Evolutionary conservation across 2,888 invertebrate species (phyloP).

Genomic region (Sympetrum striolatum): DNA sequence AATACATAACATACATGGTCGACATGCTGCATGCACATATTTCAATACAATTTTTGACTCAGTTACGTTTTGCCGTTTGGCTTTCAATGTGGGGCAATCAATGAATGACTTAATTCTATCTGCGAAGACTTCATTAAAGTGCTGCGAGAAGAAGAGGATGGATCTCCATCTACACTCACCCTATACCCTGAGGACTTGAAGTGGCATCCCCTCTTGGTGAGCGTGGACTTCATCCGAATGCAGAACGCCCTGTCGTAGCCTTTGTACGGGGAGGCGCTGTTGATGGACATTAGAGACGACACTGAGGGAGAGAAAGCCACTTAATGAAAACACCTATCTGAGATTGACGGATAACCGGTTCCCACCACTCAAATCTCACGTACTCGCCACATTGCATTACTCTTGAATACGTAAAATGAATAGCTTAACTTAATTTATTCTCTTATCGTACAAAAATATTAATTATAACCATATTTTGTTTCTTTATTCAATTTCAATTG

Average conservation of each 20-base stretch:
- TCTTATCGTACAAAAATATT: too few species aligned
- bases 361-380: neutral
- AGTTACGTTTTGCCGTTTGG: neutral
- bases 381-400: too few species aligned
- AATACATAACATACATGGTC: neutral
- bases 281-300: conserved; percentile 82
- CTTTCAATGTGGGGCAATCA: neutral
- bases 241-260: conserved; percentile 93
- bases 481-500: too few species aligned
- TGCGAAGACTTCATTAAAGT: neutral
- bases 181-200: conserved; percentile 95
- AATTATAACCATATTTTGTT: too few species aligned
- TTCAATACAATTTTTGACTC: too few species aligned
- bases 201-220: conserved; percentile 96
- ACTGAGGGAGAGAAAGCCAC: conserved; percentile 63
- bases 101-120: neutral
- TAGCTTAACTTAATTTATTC: too few species aligned
- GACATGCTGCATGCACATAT: neutral
- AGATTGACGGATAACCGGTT: neutral
- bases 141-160: neutral
- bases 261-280: conserved; percentile 74
- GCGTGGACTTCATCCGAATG: conserved; percentile 95
- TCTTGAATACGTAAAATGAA: too few species aligned
- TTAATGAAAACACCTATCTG: neutral
- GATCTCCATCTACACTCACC: conserved; percentile 67